These are phyloP conservation scores for Galeruca laticollis DNA, from an alignment of 2,888 invertebrate genomes.

Conservation along the genomic window DNA sequence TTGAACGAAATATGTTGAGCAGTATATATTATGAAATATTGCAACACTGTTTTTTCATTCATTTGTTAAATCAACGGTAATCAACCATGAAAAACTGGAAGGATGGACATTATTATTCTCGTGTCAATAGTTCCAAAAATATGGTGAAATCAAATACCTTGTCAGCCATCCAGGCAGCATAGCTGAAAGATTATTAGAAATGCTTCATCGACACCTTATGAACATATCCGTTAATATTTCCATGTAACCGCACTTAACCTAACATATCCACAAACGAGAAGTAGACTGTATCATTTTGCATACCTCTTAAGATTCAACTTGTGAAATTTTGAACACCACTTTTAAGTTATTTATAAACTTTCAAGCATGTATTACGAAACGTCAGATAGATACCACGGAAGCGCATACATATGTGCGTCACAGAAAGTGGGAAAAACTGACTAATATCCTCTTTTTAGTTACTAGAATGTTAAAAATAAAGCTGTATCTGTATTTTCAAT, in stretches of 20 bases:
- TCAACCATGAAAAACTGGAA: background rate
- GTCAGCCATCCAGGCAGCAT: conserved; percentile 33
- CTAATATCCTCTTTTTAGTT: conserved; percentile 13
- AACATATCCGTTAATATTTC: background rate
- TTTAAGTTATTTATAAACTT: conserved; percentile 29
- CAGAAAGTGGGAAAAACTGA: conserved; percentile 2
- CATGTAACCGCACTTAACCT: conserved; percentile 22
- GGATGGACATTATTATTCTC: background rate
- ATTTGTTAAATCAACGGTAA: background rate
- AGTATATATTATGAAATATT: too few species aligned
- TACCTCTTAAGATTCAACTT: conserved; percentile 4
- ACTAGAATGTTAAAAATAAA: conserved; percentile 9
- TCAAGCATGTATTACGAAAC: conserved; percentile 33
- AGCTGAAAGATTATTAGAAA: conserved; percentile 5
- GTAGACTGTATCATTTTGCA: conserved; percentile 24
- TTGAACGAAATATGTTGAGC: too few species aligned
- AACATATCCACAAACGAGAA: conserved; percentile 26
- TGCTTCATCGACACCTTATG: conserved; percentile 23
- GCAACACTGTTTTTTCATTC: background rate
- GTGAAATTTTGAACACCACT: conserved; percentile 31
- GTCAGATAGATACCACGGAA: conserved; percentile 31
- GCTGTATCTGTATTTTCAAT: background rate
- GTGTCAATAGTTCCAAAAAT: background rate
- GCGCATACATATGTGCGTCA: conserved; percentile 16
- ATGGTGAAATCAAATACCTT: conserved; percentile 23